phyloP scores from a whole-genome alignment of 2,113 vertebrate species.

The Symphodus melops region DNA sequence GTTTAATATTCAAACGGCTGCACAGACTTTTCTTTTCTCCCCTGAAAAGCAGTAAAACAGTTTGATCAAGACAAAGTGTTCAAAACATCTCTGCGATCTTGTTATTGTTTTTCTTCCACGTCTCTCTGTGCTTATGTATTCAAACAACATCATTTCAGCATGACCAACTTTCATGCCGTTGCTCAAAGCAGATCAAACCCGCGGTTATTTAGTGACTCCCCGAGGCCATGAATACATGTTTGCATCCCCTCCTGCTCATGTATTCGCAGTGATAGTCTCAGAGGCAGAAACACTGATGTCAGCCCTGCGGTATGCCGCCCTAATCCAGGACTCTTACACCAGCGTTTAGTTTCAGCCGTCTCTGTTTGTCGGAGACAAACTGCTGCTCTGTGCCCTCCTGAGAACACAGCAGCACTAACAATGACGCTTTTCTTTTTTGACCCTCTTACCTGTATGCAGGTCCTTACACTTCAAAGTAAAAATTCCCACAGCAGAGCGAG shows the following conservation, averaged over 20 bases:
- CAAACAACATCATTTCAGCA: conserved; percentile 27
- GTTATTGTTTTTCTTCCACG: conserved; percentile 1
- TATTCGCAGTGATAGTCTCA: conserved; percentile 44
- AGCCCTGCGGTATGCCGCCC: conserved; percentile 45
- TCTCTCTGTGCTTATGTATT: not conserved
- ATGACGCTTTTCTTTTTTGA: conserved; percentile 11
- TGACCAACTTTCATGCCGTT: conserved; percentile 26
- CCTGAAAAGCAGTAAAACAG: not conserved
- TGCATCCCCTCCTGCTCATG: conserved; percentile 27
- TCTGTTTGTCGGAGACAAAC: conserved; percentile 34
- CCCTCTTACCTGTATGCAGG: conserved; percentile 54
- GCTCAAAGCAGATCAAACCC: conserved; percentile 41
- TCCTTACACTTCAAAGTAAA: conserved; percentile 60
- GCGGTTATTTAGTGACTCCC: conserved; percentile 32
- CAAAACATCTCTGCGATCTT: conserved; percentile 2
- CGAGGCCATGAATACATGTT: conserved; percentile 28
- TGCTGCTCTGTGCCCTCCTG: conserved; percentile 23
- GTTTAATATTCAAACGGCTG: conserved; percentile 8
- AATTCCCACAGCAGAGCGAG: conserved; percentile 35
- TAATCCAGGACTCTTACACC: conserved; percentile 50
- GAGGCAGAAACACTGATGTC: conserved; percentile 62
- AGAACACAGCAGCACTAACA: conserved; percentile 42
- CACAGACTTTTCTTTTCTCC: not conserved
- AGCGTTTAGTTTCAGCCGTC: conserved; percentile 20
- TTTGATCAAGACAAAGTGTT: conserved; percentile 5